Evolutionary conservation across 2,888 invertebrate species (phyloP), one percentile per base, ranked within the genome.

Genomic region (Thereva unica): DNA sequence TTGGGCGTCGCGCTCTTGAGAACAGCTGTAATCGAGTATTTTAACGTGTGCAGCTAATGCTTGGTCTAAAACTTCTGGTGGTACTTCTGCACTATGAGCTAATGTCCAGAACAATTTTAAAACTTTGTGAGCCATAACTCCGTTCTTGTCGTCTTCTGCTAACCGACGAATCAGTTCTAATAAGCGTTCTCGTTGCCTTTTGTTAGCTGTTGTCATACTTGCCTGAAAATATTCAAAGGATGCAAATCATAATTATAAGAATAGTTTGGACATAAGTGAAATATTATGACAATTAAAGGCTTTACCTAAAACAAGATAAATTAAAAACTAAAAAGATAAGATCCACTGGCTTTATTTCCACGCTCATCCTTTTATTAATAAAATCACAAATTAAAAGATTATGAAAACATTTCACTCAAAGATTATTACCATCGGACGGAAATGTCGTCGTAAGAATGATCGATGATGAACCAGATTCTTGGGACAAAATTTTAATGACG

Each of bases 91-190:
- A 64, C 95, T 94, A 81, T 97, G 96, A 4, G 97, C 96, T 78
- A 98, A 84, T 78, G 95, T 95, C 97, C 97, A 98, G 81, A 98
- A 93, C 52, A 97, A 83, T 69, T 93, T 93, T 74, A 98, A 83
- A 56, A 96, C 95, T 86, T 97, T 97, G 79, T 95, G 93, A 53
- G 97, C 97, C 97, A 97, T 97, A 7, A 97, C 95, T 59, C 97
- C 97, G 80, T 97, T 96, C 80, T 98, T 97, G 80, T 98, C 97
- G 80, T 98, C 97, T 82, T 98, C 97, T 4, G 97, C 97, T 69
- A 98, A 83, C 72, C 97, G 86, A 71, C 97, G 86, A 73, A 98
- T 97, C 71, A 98, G 85, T 83, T 98, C 97, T 74, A 98, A 82
- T 71, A 98, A 84, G 77, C 96, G 93, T 82, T 98, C 97, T 73